Percentiles rank a stretch among this genome's conserved stretches.
Conservation (phyloP, 2,797 vertebrate genomes). For the Gambusia yucatana region DNA sequence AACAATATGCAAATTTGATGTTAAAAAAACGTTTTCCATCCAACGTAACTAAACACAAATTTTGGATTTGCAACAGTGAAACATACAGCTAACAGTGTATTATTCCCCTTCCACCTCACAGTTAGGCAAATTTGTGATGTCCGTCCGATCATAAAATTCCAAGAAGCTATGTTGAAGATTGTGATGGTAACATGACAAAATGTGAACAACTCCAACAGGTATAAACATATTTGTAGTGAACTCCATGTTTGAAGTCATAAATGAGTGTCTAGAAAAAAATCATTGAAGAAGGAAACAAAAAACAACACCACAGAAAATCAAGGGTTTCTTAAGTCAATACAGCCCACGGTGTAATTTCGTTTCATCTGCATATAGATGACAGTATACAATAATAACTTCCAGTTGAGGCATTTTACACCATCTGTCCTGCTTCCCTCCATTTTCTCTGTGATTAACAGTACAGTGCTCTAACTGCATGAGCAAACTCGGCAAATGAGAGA, state of each 20-base stretch:
- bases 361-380: slow-evolving; percentile 36
- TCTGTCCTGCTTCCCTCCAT: slow-evolving; percentile 29
- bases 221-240: neutral
- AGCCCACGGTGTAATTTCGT: neutral
- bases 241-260: slow-evolving; percentile 7
- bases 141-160: neutral
- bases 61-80: neutral
- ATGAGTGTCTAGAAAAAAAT: neutral
- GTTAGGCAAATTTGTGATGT: neutral
- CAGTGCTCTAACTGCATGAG: slow-evolving; percentile 20
- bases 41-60: neutral
- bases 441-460: slow-evolving; percentile 42
- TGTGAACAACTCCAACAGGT: neutral
- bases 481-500: slow-evolving; percentile 26
- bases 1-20: neutral
- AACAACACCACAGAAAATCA: neutral
- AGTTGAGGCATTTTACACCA: slow-evolving; percentile 30
- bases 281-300: neutral
- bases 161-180: neutral
- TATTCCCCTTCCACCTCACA: neutral
- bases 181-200: neutral
- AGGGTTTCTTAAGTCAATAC: slow-evolving; percentile 11
- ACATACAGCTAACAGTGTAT: too few species aligned
- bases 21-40: neutral
- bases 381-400: slow-evolving; percentile 17